Base-by-base conservation (phyloP, 1,140 invertebrate species). In the Caenorhabditis latens region DNA sequence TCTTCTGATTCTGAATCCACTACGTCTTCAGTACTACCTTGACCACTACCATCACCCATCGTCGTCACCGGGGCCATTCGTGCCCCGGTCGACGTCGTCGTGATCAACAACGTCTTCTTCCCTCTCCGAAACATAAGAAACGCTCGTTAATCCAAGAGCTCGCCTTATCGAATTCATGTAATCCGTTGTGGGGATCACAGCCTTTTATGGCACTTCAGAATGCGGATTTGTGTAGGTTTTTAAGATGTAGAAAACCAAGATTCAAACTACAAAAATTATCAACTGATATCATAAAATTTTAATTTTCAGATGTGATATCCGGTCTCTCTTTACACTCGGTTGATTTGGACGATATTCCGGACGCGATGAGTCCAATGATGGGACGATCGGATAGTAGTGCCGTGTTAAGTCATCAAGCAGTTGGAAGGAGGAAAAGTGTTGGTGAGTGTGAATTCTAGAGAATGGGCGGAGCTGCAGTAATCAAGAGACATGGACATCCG, bases 241-340 rank as follows among this genome's bases (percentile, higher is more conserved):
- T 32, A 4, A 53, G 16, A 53, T 9, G 9, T 2, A 3, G 50
- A 75, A 75, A 75, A 75, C n/a, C 57, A n/a, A 58, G 57, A 8
- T 21, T 58, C 4, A 4, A 19, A 58, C 19, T 8, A 21, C 57
- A 24, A 6, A 75, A 75, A 75, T 32, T 19, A 75, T 16, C 48
- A 0, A 32, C 24, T 48, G 19, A 21, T 40, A 63, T 9, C 21
- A 11, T 14, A 21, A 19, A 21, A 55, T 48, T 42, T 88, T 13
- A 58, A 55, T 57, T 71, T 89, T 65, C 88, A 89, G 89, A 89
- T 89, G 87, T 89, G 40, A 87, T 89, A 46, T 88, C 86, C 63
- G 82, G 84, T 21, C 85, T 84, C 8, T 89, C 89, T 4, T 71
- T 89, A 50, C 67, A 83, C 40, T 88, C 86, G n/a, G 79, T 89